phyloP scores from a whole-genome alignment of 2,113 vertebrate genomes.

The Hippocampus guttulatus region DNA sequence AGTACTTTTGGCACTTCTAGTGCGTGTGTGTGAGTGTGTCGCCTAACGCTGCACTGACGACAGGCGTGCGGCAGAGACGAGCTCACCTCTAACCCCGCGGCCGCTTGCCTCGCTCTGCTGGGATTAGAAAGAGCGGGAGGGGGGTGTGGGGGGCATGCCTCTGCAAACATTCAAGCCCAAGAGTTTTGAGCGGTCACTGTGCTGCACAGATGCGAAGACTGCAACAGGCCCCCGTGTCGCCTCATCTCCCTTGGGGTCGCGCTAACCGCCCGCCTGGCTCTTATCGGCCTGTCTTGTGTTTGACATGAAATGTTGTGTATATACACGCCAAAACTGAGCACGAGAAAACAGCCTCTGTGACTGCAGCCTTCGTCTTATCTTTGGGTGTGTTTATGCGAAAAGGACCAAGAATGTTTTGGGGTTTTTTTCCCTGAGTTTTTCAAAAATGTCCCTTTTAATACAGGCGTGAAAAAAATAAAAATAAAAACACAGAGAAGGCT shows the following conservation, averaged over 20 bases:
- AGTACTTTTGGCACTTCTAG: background rate
- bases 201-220: conserved; percentile 26
- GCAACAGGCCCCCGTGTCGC: conserved; percentile 36
- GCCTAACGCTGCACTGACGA: conserved; percentile 28
- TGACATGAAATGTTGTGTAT: conserved; percentile 33
- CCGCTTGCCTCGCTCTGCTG: conserved; percentile 52
- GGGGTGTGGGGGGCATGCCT: conserved; percentile 31
- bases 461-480: background rate
- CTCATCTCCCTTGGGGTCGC: conserved; percentile 40
- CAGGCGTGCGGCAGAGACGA: conserved; percentile 43
- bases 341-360: background rate
- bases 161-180: conserved; percentile 62
- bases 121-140: conserved; percentile 39
- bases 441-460: background rate
- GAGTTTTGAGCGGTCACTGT: conserved; percentile 56
- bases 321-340: conserved; percentile 8
- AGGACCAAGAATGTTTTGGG: background rate
- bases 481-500: too few relatives aligned
- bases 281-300: conserved; percentile 39
- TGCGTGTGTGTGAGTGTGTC: conserved; percentile 12
- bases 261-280: conserved; percentile 25
- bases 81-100: conserved; percentile 50
- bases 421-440: background rate
- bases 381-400: background rate
- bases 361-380: background rate